Conservation (phyloP, 2,113 vertebrate species). For the Argyrosomus japonicus region DNA sequence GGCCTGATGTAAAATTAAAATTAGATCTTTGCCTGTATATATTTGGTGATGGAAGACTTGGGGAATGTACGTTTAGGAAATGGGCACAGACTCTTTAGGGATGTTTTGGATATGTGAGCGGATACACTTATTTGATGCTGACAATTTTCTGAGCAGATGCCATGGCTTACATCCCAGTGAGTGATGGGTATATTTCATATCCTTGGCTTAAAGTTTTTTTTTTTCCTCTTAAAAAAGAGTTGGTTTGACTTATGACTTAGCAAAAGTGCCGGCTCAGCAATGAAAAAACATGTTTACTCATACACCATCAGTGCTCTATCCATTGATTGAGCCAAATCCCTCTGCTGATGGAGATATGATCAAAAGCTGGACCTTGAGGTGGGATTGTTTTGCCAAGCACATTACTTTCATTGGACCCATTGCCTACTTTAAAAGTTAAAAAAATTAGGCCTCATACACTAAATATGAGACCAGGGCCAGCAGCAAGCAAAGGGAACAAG, state of each 20-base stretch:
- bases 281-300: background rate
- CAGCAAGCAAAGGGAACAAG: background rate
- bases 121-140: conserved; percentile 31
- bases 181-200: conserved; percentile 50
- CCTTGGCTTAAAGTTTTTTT: conserved; percentile 28
- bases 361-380: too few species aligned
- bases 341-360: too few species aligned
- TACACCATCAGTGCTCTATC: background rate
- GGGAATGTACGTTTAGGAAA: background rate
- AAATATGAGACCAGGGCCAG: too few species aligned
- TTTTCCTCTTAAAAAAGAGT: conserved; percentile 13
- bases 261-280: background rate
- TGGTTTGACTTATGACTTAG: conserved; percentile 6
- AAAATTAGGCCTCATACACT: too few species aligned
- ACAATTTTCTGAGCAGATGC: conserved; percentile 47
- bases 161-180: conserved; percentile 51
- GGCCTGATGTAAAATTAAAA: conserved; percentile 14
- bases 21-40: conserved; percentile 8
- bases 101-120: conserved; percentile 59
- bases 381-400: too few species aligned
- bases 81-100: conserved; percentile 19
- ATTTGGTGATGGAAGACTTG: background rate
- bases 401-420: too few species aligned
- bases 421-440: too few species aligned
- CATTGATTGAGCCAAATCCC: background rate